Evolutionary conservation across 1,140 invertebrate genomes (phyloP), one percentile per base, ranked within the genome.

Genomic region (Ridgeia piscesae): DNA sequence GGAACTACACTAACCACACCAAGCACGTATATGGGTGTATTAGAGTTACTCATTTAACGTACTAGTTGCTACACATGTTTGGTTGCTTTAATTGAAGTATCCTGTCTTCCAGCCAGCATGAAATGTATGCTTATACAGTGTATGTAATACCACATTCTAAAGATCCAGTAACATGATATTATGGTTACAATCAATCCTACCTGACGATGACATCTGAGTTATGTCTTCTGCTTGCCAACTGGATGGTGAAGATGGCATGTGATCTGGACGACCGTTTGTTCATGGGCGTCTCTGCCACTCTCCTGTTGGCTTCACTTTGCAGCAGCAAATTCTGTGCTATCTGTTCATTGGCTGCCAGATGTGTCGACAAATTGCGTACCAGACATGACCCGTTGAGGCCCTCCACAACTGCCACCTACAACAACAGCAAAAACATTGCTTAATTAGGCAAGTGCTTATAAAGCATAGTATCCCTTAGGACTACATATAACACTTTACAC

Each of bases 201-300:
- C 91, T 58, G 34, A 88, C 42, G 31, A 94, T 92, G 35, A 50
- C 48, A 35, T 91, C 35, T 0, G 33, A 34, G 33, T 33, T 34
- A 58, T 48, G 50, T 92, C 96, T 95, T 91, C 96, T 96, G 11
- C 96, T 95, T 17, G 96, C 96, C 0, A 97, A 92, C 93, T 97
- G 96, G 34, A 97, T 96, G 4, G 97, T 97, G 94, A 97, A 97
- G 91, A 97, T 97, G 94, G 97, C 97, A 94, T 97, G 97, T 1
- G 97, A 97, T 93, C 97, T 95, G 27, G 97, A 97, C 11, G 97
- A 97, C 48, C 96, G 96, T 90, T 96, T 96, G 94, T 97, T 97
- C 96, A 97, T 96, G 1, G 97, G 97, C 2, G 97, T 97, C 95
- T 96, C 93, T 33, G 91, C 58, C 92, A 88, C 89, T 89, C 92